Evolutionary conservation across 2,797 vertebrate genomes (phyloP), one percentile per base, ranked within the genome.

Genomic region (Ptychobarbus kaznakovi): DNA sequence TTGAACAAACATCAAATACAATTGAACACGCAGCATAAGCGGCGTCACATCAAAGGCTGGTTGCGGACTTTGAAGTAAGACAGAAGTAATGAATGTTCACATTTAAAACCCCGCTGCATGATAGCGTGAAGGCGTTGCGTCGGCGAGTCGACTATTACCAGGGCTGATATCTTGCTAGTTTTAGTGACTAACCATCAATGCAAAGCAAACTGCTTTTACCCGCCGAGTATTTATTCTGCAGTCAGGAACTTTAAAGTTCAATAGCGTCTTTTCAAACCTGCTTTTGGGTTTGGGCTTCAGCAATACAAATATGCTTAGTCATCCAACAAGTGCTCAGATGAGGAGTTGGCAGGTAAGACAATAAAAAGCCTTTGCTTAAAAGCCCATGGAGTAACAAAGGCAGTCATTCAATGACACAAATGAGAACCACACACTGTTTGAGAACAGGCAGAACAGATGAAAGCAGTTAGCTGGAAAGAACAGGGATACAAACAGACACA

Each of bases 21-120:
- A 94, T 92, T 91, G 91, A 90, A 92, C 87, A 32, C 90, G 86
- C 91, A 85, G 93, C 92, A 91, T 89, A 88, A 88, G 87, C 69
- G 46, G 81, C 74, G 56, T 38, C 91, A 92, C 93, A 93, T 95
- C 94, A 95, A 95, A 94, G 91, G 87, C 86, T 58, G 56, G 87
- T 69, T 22, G 74, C 9, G 75, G 2, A 73, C 94, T 95, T 95
- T 96, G 94, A 95, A 94, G 94, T 92, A 82, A 42, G 40, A 87
- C 89, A 90, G 46, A 85, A 91, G 90, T 90, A 88, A 91, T 93
- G 90, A 93, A 91, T 93, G 91, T 93, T 92, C 68, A 46, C 88
- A 92, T 89, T 94, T 91, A 90, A 92, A 91, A 91, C 87, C 32
- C 77, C 0, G 79, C n/a, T 66, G 89, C 93, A 93, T 92, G 90